Evolutionary conservation across 2,888 invertebrate genomes (phyloP).

Genomic region (Drosophila differens): DNA sequence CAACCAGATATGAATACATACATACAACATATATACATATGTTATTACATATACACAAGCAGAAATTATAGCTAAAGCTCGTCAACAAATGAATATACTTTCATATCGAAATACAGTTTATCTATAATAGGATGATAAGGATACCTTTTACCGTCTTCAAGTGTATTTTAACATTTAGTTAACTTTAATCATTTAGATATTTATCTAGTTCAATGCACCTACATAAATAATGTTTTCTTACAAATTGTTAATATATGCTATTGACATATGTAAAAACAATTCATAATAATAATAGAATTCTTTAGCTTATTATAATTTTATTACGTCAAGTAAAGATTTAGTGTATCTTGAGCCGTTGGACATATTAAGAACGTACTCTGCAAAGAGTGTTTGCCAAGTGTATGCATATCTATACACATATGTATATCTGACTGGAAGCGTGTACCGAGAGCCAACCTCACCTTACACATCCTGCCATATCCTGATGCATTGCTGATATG

Average conservation of each 20-base stretch:
- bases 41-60: not conserved
- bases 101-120: not conserved
- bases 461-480: slow-evolving; percentile 52
- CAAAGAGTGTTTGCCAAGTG: not conserved
- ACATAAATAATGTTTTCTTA: not conserved
- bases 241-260: not conserved
- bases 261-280: not conserved
- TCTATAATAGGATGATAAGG: not conserved
- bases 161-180: not conserved
- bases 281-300: not conserved
- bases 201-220: not conserved
- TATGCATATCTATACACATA: slow-evolving; percentile 6
- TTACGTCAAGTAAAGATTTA: not conserved
- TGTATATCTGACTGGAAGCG: slow-evolving; percentile 30
- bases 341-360: not conserved
- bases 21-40: slow-evolving; percentile 1
- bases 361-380: not conserved
- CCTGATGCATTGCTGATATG: slow-evolving; percentile 63
- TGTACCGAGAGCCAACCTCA: slow-evolving; percentile 25
- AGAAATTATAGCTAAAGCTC: not conserved
- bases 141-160: not conserved
- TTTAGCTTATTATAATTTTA: not conserved
- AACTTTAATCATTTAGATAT: not conserved
- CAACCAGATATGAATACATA: slow-evolving; percentile 9
- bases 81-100: not conserved